Percentiles rank a stretch among this genome's conserved stretches.
These are phyloP conservation scores for Phalacrocorax pelagicus DNA, from an alignment of 2,113 vertebrate species.

Conservation along the genomic window DNA sequence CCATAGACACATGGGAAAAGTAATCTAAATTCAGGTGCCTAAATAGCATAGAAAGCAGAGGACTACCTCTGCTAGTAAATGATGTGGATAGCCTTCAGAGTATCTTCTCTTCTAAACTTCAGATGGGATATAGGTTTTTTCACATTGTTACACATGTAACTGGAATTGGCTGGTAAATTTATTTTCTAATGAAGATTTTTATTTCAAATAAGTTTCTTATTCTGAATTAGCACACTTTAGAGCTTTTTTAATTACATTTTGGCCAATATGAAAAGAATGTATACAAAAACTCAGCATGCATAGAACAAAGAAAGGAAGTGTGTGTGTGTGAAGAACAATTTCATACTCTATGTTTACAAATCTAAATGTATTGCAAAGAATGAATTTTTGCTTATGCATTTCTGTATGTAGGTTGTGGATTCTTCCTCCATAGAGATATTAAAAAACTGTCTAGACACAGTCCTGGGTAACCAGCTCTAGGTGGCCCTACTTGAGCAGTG, in stretches of 20 bases:
- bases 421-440: neutral
- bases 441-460: neutral
- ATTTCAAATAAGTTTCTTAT: neutral
- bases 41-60: neutral
- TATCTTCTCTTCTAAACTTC: neutral
- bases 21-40: neutral
- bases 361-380: neutral
- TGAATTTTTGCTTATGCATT: neutral
- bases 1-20: neutral
- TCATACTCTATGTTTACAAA: neutral
- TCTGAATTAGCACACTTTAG: neutral
- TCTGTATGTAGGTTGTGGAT: neutral
- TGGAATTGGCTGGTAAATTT: neutral
- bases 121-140: neutral
- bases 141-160: neutral
- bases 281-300: neutral
- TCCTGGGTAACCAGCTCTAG: neutral
- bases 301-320: neutral
- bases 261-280: neutral
- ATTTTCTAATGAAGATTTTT: neutral
- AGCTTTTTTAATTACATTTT: neutral
- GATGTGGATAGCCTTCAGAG: neutral
- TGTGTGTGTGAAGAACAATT: neutral
- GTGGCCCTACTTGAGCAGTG: neutral
- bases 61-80: neutral